phyloP scores from a whole-genome alignment of 2,113 vertebrate genomes.

The Vombatus ursinus region DNA sequence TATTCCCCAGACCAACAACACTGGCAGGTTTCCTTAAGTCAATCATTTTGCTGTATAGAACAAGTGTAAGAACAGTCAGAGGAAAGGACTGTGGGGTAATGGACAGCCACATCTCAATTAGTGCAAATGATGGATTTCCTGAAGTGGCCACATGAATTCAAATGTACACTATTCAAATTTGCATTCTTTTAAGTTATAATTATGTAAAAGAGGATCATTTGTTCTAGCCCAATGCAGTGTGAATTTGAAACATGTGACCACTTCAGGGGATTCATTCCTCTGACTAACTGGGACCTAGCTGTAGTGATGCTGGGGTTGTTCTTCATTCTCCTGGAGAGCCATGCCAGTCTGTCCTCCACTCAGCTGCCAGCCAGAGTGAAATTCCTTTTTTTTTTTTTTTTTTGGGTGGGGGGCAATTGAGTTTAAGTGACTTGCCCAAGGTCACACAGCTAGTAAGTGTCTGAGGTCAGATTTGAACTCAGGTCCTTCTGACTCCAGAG shows the following conservation, averaged over 20 bases:
- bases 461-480: no score
- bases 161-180: not conserved
- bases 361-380: no score
- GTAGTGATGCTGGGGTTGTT: no score
- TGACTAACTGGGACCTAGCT: no score
- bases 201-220: not conserved
- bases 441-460: no score
- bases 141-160: no score
- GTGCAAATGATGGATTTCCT: not conserved
- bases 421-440: no score
- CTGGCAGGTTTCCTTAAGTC: not conserved
- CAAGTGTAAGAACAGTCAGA: not conserved
- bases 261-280: not conserved
- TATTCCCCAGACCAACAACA: not conserved
- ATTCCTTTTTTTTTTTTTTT: no score
- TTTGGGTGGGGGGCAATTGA: no score
- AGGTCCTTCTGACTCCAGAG: no score
- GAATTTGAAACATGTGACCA: not conserved
- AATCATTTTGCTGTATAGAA: not conserved
- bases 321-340: no score
- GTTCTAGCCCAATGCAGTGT: not conserved
- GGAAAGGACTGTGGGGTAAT: not conserved
- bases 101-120: not conserved
- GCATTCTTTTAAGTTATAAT: not conserved
- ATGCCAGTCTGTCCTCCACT: no score